Evolutionary conservation across 2,888 invertebrate species (phyloP), one percentile per base, ranked within the genome.

Genomic region (Hipparchia semele): DNA sequence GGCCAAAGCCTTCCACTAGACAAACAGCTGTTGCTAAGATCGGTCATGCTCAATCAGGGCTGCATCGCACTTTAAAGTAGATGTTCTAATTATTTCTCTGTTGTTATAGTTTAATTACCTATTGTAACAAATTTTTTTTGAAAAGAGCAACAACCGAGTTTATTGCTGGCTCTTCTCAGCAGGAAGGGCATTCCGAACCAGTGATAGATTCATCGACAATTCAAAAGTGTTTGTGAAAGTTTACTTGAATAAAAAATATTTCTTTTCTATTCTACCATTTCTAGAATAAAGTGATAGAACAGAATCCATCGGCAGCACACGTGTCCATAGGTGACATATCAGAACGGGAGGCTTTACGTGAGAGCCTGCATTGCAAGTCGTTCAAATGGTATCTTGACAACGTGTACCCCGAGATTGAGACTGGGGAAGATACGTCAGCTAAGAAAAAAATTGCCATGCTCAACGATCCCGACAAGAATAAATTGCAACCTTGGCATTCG

Each of bases 301-400:
- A 95, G 59, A 95, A 96, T 78, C 96, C 96, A 4, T 94, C 95
- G 2, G 94, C 94, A 0, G 94, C 94, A 39, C 88, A 94, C 49
- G 87, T 96, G 9, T 89, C 95, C 60, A 97, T 95, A 78, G 99
- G 99, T 0, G 97, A 99, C 86, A 94, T 99, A 33, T 95, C 96
- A 0, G 96, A 97, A 0, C 94, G 99, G 67, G 79, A 96, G 9
- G 92, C 94, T 49, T 88, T 99, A 7, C 94, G 98, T 0, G 93
- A 97, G 80, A 92, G 91, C n/a, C 90, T 98, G 0, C 91, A 96
- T 9, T 99, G 99, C 88, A 95, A 97, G 78, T 94, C 96, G 45
- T 99, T 99, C 88, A 95, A 96, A 73, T 99, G 98, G 98, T 99
- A 98, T 83, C 87, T 99, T 78, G 96, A 97, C 70, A 96, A 96